phyloP scores from a whole-genome alignment of 2,888 invertebrate species.

The Drosophila borborema region DNA sequence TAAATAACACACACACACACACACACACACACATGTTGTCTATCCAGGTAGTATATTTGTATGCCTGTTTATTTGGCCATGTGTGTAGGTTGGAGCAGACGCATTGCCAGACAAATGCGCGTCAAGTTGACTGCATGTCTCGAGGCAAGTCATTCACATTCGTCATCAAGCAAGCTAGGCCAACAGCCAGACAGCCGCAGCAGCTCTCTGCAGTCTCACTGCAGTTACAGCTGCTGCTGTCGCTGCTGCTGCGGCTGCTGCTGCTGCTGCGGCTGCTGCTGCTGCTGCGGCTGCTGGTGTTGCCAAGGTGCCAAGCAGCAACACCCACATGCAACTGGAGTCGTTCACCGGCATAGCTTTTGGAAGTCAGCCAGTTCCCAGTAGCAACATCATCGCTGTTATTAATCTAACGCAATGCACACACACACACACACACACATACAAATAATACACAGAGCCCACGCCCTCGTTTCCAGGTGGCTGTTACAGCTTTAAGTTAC shows the following conservation, averaged over 20 bases:
- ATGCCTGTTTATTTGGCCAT: slow-evolving; percentile 30
- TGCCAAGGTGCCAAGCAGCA: slow-evolving; percentile 72
- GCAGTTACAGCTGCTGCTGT: slow-evolving; percentile 10
- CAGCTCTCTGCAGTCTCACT: slow-evolving; percentile 28
- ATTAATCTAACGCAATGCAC: slow-evolving; percentile 73
- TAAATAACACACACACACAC: slow-evolving; percentile 38
- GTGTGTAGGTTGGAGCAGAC: slow-evolving; percentile 60
- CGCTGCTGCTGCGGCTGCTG: slow-evolving; percentile 18
- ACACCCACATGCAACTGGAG: slow-evolving; percentile 69
- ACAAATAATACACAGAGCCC: slow-evolving; percentile 20
- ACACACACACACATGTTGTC: slow-evolving; percentile 37
- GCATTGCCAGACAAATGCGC: slow-evolving; percentile 81
- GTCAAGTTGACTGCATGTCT: slow-evolving; percentile 79
- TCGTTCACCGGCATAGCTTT: slow-evolving; percentile 64
- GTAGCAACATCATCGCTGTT: slow-evolving; percentile 66
- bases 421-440: slow-evolving; percentile 3
- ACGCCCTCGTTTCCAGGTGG: slow-evolving; percentile 41
- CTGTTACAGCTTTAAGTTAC: slow-evolving; percentile 45
- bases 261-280: slow-evolving; percentile 34
- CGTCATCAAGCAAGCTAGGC: slow-evolving; percentile 65
- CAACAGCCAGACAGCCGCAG: slow-evolving; percentile 52
- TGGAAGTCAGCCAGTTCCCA: slow-evolving; percentile 50
- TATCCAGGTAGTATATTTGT: slow-evolving; percentile 41
- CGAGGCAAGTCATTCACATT: slow-evolving; percentile 82
- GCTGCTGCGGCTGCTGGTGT: slow-evolving; percentile 28